Conservation (phyloP, 2,797 vertebrate species). For the Arnoldichthys spilopterus region DNA sequence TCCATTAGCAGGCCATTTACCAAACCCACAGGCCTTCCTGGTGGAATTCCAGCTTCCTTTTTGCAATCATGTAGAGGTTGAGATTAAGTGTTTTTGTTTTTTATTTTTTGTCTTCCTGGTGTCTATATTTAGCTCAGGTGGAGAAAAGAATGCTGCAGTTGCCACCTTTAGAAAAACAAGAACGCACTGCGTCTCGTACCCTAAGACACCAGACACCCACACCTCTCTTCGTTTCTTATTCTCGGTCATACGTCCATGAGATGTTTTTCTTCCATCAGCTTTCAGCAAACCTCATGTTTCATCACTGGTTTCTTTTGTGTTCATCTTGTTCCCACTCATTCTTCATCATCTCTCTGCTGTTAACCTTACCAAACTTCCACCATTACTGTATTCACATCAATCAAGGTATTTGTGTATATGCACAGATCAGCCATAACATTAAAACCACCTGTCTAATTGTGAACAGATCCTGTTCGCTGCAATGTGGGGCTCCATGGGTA, state of each 20-base stretch:
- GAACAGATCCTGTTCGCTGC: too few species aligned
- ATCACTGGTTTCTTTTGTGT: neutral
- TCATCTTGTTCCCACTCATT: neutral
- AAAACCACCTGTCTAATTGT: too few species aligned
- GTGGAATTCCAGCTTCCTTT: neutral
- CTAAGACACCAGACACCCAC: neutral
- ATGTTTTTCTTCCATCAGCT: neutral
- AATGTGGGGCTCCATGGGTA: too few species aligned
- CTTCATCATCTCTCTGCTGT: neutral
- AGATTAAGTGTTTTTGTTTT: neutral
- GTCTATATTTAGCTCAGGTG: slow-evolving; percentile 1
- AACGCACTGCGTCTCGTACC: neutral
- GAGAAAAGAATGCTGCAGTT: neutral
- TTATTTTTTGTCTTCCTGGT: slow-evolving; percentile 29
- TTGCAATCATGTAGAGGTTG: neutral
- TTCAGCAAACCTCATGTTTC: neutral
- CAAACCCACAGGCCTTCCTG: neutral
- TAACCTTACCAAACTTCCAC: neutral
- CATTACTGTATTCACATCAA: neutral
- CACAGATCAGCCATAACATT: too few species aligned
- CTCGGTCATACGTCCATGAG: neutral
- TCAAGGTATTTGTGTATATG: too few species aligned
- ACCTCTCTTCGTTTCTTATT: neutral
- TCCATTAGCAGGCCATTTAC: neutral
- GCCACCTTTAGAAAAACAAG: slow-evolving; percentile 26